These are phyloP conservation scores for Leptogaster cylindrica DNA, from an alignment of 2,888 invertebrate genomes.

Conservation along the genomic window DNA sequence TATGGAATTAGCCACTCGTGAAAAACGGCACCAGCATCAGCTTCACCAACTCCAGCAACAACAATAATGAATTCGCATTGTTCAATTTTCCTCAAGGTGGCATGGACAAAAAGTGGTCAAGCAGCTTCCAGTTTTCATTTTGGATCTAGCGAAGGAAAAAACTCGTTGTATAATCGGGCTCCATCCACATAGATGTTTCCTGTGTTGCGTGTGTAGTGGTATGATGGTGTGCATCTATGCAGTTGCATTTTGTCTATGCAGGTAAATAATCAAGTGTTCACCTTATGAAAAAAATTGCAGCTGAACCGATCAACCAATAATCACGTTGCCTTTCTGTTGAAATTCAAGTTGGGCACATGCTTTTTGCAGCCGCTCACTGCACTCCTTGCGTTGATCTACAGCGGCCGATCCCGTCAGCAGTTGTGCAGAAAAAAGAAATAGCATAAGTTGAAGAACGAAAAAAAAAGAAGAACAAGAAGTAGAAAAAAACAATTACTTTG, in stretches of 20 bases:
- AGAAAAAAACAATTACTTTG: conserved; percentile 31
- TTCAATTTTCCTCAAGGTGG: conserved; percentile 48
- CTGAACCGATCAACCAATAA: conserved; percentile 42
- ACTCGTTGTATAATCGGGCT: conserved; percentile 42
- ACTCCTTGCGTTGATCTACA: neutral
- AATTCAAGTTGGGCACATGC: conserved; percentile 39
- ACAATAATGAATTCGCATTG: conserved; percentile 48
- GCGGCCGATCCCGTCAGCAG: conserved; percentile 9
- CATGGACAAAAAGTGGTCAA: conserved; percentile 50
- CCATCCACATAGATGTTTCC: conserved; percentile 5
- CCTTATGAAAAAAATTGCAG: conserved; percentile 43
- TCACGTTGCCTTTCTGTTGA: conserved; percentile 40
- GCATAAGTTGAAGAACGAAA: no score
- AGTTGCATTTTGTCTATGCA: conserved; percentile 29
- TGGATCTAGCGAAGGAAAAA: conserved; percentile 44
- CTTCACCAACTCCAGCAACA: conserved; percentile 10
- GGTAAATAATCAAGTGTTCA: conserved; percentile 42
- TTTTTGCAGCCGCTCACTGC: conserved; percentile 36
- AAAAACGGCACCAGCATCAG: conserved; percentile 39
- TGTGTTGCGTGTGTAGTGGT: neutral
- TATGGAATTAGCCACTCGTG: conserved; percentile 43
- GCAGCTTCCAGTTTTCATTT: conserved; percentile 53
- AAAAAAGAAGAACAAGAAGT: neutral
- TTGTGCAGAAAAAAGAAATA: conserved; percentile 6
- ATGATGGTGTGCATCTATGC: conserved; percentile 10